Evolutionary conservation across 2,113 vertebrate genomes (phyloP).

Genomic region (Tetrao urogallus): DNA sequence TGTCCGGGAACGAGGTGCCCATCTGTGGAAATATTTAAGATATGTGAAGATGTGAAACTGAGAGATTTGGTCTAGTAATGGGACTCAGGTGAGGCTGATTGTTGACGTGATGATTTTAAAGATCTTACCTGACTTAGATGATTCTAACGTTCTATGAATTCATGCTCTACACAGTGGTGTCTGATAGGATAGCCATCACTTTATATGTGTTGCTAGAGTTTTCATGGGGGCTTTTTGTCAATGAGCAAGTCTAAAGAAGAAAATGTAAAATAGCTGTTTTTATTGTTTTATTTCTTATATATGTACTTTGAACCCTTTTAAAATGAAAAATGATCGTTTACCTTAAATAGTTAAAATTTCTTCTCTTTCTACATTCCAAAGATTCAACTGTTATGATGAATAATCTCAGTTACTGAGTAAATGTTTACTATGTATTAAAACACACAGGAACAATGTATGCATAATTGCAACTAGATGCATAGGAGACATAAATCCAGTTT

Average conservation of each 20-base stretch:
- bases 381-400: not conserved
- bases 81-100: not conserved
- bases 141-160: not conserved
- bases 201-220: not conserved
- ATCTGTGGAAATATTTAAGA: not conserved
- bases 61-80: not conserved
- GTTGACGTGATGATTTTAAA: not conserved
- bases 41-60: not conserved
- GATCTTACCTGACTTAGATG: not conserved
- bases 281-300: not conserved
- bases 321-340: not conserved
- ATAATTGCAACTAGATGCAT: not conserved
- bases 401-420: not conserved
- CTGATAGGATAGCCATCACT: not conserved
- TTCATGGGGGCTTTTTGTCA: not conserved
- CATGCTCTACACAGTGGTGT: not conserved
- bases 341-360: not conserved
- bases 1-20: not conserved
- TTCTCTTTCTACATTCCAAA: not conserved
- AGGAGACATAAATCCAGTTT: not conserved
- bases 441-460: not conserved
- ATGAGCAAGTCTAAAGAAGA: not conserved
- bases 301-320: not conserved
- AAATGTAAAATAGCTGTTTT: not conserved
- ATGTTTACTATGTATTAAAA: not conserved